Evolutionary conservation across 2,113 vertebrate species (phyloP), one percentile per base, ranked within the genome.

Genomic region (Silurus asotus): DNA sequence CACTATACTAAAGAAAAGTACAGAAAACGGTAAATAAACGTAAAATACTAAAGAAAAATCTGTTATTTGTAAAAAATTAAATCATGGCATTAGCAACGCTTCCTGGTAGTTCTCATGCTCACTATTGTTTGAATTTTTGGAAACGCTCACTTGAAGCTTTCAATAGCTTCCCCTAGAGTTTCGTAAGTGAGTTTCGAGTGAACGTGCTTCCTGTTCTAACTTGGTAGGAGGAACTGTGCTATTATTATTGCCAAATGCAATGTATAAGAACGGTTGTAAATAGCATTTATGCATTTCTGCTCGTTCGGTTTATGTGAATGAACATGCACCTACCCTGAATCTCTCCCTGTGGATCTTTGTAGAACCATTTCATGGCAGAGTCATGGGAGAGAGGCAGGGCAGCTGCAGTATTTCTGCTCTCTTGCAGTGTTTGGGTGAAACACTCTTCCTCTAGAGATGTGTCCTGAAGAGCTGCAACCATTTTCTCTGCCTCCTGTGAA

Each of bases 351-450:
- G 97, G 97, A 89, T 98, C 97, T 90, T 98, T 98, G 93, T 98
- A 98, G 92, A 97, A 98, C 97, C 97, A 98, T 92, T 97, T 98
- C 93, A 96, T 96, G 90, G 97, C 97, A 0, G 97, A 96, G 76
- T 97, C 97, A 0, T 97, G 97, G n/a, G 94, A 94, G 85, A 98
- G 95, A 0, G 97, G 97, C 78, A 98, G 93, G 87, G 97, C 97
- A 1, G 96, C 96, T 11, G 96, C 95, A 0, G 95, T 96, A 94
- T 97, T 97, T 88, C 96, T 94, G 86, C 94, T 94, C 88, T 97
- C 96, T 91, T 96, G 96, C 90, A 97, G 94, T 90, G 96, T 91
- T 53, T 96, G 96, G 0, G 96, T 96, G 92, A 97, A 97, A 82
- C 95, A 96, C 90, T 97, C 97, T 88, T 98, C 97, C 79, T 98